Conservation (phyloP, 2,888 invertebrate species). For the Entomobrya proxima region DNA sequence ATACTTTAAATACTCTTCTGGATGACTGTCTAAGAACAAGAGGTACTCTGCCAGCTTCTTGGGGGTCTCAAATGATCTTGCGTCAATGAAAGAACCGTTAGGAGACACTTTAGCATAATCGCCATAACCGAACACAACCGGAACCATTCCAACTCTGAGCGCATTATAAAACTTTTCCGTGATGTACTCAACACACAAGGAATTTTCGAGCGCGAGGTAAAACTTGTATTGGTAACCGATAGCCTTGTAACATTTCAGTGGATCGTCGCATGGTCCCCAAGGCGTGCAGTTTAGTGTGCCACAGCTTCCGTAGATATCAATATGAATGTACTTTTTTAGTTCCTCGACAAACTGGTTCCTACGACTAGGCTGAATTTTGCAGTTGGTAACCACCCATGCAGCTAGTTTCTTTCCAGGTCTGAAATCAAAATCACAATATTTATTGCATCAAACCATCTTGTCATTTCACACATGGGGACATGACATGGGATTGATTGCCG, state of each 20-base stretch:
- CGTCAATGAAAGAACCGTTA: slow-evolving; percentile 76
- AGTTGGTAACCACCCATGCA: slow-evolving; percentile 76
- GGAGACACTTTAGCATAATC: slow-evolving; percentile 76
- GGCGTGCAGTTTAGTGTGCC: slow-evolving; percentile 69
- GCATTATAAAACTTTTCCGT: slow-evolving; percentile 75
- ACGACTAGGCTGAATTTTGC: slow-evolving; percentile 66
- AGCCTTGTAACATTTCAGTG: slow-evolving; percentile 66
- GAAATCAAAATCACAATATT: slow-evolving; percentile 50
- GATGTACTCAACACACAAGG: slow-evolving; percentile 75
- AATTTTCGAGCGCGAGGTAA: slow-evolving; percentile 76
- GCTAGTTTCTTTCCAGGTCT: slow-evolving; percentile 69
- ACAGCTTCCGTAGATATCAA: slow-evolving; percentile 75
- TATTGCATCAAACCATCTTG: not conserved
- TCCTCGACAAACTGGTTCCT: slow-evolving; percentile 71
- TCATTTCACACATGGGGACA: not conserved
- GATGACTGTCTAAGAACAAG: slow-evolving; percentile 72
- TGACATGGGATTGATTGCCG: not conserved
- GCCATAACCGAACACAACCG: slow-evolving; percentile 76
- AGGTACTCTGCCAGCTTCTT: slow-evolving; percentile 76
- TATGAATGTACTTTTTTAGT: slow-evolving; percentile 71
- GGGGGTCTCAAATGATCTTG: slow-evolving; percentile 75
- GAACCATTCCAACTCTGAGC: slow-evolving; percentile 69
- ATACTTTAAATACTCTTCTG: slow-evolving; percentile 68
- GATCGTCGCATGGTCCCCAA: slow-evolving; percentile 66
- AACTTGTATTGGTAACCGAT: slow-evolving; percentile 75